Evolutionary conservation across 2,797 vertebrate species (phyloP).

Genomic region (Chiroxiphia lanceolata): DNA sequence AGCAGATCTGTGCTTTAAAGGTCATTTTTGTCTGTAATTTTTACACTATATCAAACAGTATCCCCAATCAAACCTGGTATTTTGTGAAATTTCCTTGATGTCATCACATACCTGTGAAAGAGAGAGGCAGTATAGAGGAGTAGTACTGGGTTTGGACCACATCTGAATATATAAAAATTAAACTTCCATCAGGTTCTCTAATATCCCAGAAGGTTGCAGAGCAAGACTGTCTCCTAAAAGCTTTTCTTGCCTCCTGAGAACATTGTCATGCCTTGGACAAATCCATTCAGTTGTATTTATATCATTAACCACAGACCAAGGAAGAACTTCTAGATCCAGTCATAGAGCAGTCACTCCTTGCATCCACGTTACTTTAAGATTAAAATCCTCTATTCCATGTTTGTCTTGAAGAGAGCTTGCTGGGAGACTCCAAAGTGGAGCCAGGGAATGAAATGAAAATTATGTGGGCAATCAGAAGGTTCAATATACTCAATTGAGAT

Average conservation of each 20-base stretch:
- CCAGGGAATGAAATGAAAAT: not conserved
- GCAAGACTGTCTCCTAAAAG: not conserved
- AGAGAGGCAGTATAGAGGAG: not conserved
- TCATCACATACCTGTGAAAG: not conserved
- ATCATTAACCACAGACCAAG: not conserved
- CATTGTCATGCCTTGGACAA: not conserved
- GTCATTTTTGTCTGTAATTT: not conserved
- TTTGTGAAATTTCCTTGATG: not conserved
- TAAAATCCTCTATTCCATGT: not conserved
- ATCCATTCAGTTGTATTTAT: not conserved
- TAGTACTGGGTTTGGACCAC: rapidly evolving
- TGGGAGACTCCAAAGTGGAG: not conserved
- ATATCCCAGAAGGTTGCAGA: not conserved
- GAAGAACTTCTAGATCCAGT: not conserved
- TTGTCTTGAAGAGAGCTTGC: not conserved
- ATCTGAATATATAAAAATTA: not conserved
- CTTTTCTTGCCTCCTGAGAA: not conserved
- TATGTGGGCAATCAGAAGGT: not conserved
- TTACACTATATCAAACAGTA: not conserved
- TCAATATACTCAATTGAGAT: not conserved
- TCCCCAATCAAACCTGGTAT: not conserved
- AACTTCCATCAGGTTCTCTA: not conserved
- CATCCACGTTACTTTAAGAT: not conserved
- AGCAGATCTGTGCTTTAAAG: not conserved
- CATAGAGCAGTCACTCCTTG: not conserved